Percentiles rank a stretch among this genome's conserved stretches.
Evolutionary conservation across 2,888 invertebrate genomes (phyloP).

Genomic region (Drosophila prostipennis): DNA sequence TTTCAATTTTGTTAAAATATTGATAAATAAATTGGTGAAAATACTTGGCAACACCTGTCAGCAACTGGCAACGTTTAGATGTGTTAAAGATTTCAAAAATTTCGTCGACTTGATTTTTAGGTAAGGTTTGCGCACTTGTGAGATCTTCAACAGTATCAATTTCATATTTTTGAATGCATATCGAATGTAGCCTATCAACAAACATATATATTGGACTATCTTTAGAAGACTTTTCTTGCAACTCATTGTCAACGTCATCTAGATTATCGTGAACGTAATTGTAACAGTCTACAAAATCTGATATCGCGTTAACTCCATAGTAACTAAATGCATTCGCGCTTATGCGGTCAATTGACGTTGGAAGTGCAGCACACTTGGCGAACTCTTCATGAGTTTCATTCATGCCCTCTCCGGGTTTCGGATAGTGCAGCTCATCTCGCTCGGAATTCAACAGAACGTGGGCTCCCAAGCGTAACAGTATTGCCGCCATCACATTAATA

Average conservation of each 20-base stretch:
- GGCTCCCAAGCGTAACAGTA: conserved; percentile 47
- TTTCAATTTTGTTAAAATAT: conserved; percentile 27
- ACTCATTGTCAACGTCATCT: not conserved
- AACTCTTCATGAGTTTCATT: conserved; percentile 7
- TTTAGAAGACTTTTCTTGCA: not conserved
- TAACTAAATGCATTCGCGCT: conserved; percentile 41
- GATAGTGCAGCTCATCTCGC: conserved; percentile 12
- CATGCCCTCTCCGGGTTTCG: not conserved
- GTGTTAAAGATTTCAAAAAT: conserved; percentile 18
- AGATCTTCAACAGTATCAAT: conserved; percentile 25
- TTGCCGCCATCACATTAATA: conserved; percentile 40
- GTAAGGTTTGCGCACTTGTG: not conserved
- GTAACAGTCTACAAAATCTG: conserved; percentile 38
- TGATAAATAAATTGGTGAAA: conserved; percentile 39
- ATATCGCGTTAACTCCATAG: conserved; percentile 25
- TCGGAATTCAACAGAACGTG: conserved; percentile 41
- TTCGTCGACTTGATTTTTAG: not conserved
- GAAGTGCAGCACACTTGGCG: no score
- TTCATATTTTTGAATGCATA: conserved; percentile 14
- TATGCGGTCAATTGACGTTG: conserved; percentile 1
- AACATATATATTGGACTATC: conserved; percentile 31
- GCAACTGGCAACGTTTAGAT: conserved; percentile 35
- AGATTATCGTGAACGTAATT: conserved; percentile 10
- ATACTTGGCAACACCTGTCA: conserved; percentile 13
- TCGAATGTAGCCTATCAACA: conserved; percentile 19